Conservation (phyloP, 2,888 invertebrate genomes). For the Eristalis arbustorum region DNA sequence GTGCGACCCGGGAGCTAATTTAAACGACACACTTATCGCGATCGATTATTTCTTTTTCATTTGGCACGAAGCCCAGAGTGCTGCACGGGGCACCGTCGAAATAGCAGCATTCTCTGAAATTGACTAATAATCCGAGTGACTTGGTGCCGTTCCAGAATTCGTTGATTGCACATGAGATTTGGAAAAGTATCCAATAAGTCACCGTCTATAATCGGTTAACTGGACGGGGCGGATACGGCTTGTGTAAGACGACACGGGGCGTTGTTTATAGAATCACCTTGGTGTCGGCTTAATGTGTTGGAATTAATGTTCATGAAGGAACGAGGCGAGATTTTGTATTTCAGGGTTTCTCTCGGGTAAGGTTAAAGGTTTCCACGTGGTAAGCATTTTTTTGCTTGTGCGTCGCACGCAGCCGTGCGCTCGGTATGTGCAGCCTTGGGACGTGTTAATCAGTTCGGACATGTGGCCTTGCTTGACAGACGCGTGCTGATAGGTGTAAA, state of each 20-base stretch:
- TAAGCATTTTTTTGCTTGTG: not conserved
- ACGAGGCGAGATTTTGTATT: not conserved
- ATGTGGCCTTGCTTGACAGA: not conserved
- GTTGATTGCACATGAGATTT: not conserved
- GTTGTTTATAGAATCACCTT: not conserved
- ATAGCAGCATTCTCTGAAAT: not conserved
- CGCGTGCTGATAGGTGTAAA: not conserved
- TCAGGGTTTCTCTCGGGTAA: not conserved
- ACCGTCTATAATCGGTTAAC: no score
- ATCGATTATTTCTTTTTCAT: conserved; percentile 12
- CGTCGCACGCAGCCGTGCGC: not conserved
- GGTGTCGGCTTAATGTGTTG: not conserved
- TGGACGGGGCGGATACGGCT: no score
- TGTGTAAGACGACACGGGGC: no score
- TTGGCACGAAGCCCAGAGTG: conserved; percentile 28
- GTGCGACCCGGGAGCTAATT: not conserved
- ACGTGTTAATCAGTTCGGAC: not conserved
- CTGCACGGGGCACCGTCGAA: conserved; percentile 1
- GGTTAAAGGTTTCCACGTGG: not conserved
- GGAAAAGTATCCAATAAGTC: not conserved
- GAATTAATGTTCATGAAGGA: not conserved
- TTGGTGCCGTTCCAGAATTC: conserved; percentile 25
- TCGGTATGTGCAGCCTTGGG: not conserved
- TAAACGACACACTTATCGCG: conserved; percentile 15
- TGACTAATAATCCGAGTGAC: conserved; percentile 7